Conservation (phyloP, 2,888 invertebrate genomes). For the Athrips mouffetella region DNA sequence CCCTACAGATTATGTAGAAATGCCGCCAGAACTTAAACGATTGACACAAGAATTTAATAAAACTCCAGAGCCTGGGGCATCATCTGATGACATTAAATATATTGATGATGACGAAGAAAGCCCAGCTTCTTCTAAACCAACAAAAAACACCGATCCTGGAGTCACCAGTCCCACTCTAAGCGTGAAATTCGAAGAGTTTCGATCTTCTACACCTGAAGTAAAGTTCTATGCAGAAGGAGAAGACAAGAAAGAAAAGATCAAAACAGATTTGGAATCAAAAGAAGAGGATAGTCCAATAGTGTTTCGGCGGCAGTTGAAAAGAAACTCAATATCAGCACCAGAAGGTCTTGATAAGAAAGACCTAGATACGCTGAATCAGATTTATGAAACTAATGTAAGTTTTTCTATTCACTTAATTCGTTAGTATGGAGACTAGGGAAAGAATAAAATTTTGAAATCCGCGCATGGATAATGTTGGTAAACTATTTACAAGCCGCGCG, state of each 20-base stretch:
- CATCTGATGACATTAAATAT: conserved; percentile 35
- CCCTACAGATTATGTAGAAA: conserved; percentile 63
- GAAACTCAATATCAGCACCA: conserved; percentile 81
- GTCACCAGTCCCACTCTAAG: conserved; percentile 23
- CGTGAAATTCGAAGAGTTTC: conserved; percentile 18
- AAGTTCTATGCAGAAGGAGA: conserved; percentile 43
- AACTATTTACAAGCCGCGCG: too few relatives aligned
- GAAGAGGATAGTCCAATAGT: conserved; percentile 31
- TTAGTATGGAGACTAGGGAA: too few relatives aligned
- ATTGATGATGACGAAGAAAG: conserved; percentile 34
- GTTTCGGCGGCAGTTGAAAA: conserved; percentile 54
- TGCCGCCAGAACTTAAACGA: conserved; percentile 52
- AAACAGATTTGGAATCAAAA: conserved; percentile 15
- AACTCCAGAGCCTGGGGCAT: conserved; percentile 30
- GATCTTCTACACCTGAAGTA: conserved; percentile 58
- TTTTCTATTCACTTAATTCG: conserved; percentile 1
- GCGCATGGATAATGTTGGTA: too few relatives aligned
- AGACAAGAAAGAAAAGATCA: conserved; percentile 25
- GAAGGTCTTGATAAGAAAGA: conserved; percentile 70
- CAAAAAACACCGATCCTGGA: conserved; percentile 20
- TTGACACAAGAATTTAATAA: conserved; percentile 41
- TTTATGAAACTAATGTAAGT: conserved; percentile 19
- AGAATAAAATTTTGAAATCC: too few relatives aligned
- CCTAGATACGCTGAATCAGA: conserved; percentile 17
- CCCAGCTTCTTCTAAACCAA: conserved; percentile 6